A percentile compares a stretch with the other conserved stretches of the same genome.
Evolutionary conservation across 2,113 vertebrate genomes (phyloP).

Genomic region (Misgurnus mizolepis): DNA sequence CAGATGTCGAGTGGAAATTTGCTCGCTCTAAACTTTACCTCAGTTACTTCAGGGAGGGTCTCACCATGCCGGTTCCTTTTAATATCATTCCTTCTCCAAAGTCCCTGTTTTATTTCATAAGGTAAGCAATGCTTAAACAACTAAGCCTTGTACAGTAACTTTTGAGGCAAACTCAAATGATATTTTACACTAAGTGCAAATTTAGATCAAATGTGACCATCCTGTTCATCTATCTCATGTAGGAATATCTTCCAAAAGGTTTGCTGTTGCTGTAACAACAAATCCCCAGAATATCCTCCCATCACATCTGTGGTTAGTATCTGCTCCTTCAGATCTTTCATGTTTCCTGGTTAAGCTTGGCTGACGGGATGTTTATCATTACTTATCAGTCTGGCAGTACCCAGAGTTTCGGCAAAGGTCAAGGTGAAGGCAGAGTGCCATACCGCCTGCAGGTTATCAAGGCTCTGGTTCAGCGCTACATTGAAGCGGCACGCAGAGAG

Average conservation of each 20-base stretch:
- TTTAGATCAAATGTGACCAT: not conserved
- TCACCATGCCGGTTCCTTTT: constrained; percentile 88
- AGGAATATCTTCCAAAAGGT: constrained; percentile 73
- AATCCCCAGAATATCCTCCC: constrained; percentile 72
- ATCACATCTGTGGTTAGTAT: not conserved
- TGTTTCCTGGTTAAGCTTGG: not conserved
- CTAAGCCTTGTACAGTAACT: not conserved
- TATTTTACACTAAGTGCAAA: no score
- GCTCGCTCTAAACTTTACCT: constrained; percentile 88
- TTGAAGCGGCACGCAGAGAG: constrained; percentile 81
- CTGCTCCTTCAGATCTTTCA: not conserved
- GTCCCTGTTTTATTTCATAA: constrained; percentile 78
- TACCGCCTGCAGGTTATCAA: constrained; percentile 82
- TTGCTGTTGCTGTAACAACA: constrained; percentile 78
- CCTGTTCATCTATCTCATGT: constrained; percentile 1
- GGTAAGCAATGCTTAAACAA: constrained; percentile 64
- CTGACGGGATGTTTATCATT: constrained; percentile 9
- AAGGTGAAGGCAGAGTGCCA: constrained; percentile 59
- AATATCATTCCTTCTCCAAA: constrained; percentile 89
- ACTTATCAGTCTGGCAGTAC: constrained; percentile 54
- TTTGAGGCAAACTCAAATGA: not conserved
- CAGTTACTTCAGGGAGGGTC: constrained; percentile 85
- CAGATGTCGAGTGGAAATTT: constrained; percentile 92
- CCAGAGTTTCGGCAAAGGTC: constrained; percentile 42
- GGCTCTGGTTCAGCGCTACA: constrained; percentile 84